Evolutionary conservation across 2,113 vertebrate species (phyloP).

Genomic region (Lepus timidus): DNA sequence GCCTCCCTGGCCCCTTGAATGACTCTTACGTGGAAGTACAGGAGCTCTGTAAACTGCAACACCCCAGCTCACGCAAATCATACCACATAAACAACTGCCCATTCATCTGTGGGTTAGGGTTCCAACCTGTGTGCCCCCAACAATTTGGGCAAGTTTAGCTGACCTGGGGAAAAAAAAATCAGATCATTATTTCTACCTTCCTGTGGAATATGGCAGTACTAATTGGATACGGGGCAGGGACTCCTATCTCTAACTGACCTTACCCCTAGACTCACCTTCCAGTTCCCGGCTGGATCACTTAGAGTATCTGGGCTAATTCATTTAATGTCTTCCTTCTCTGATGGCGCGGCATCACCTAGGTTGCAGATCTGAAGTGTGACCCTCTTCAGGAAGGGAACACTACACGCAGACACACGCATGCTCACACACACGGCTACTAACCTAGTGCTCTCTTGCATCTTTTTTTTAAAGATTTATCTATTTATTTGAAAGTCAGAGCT

Average conservation of each 20-base stretch:
- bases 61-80: background rate
- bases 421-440: background rate
- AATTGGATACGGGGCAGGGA: background rate
- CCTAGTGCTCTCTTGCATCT: too few relatives aligned
- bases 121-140: background rate
- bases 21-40: background rate
- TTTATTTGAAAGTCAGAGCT: too few relatives aligned
- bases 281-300: background rate
- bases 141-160: background rate
- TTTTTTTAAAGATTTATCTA: too few relatives aligned
- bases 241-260: background rate
- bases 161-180: conserved; percentile 28
- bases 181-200: background rate
- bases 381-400: background rate
- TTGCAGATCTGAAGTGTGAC: background rate
- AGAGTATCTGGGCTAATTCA: background rate
- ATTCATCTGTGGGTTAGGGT: background rate
- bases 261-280: background rate
- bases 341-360: background rate
- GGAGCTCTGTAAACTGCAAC: background rate
- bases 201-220: background rate
- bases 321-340: background rate
- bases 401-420: background rate
- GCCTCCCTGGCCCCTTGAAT: too few relatives aligned
- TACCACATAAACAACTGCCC: background rate